A percentile compares a stretch with the other conserved stretches of the same genome.
These are phyloP conservation scores for Drosophila merina DNA, from an alignment of 2,888 invertebrate species.

Conservation along the genomic window DNA sequence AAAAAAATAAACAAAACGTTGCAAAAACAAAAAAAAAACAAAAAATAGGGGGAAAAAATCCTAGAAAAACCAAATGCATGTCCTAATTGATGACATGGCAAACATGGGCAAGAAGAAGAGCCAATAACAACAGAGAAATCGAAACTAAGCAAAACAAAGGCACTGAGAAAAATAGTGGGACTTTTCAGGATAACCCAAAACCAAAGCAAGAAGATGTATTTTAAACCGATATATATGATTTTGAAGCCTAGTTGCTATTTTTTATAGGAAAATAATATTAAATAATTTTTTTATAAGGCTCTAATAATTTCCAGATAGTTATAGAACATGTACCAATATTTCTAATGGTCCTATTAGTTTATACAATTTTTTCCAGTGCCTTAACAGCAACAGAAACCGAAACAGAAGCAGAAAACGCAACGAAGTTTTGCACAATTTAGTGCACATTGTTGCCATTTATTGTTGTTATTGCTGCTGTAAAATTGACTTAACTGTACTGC, in stretches of 20 bases:
- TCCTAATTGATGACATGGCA: slow-evolving; percentile 44
- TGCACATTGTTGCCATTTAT: slow-evolving; percentile 64
- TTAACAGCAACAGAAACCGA: slow-evolving; percentile 11
- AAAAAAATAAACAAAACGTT: slow-evolving; percentile 11
- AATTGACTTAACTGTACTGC: slow-evolving; percentile 73
- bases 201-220: too few relatives aligned
- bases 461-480: slow-evolving; percentile 47
- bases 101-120: slow-evolving; percentile 25
- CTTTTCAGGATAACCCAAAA: too few relatives aligned
- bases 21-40: neutral
- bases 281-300: neutral
- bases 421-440: slow-evolving; percentile 72
- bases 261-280: neutral
- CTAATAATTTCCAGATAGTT: neutral
- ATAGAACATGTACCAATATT: neutral
- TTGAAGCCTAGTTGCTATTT: neutral
- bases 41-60: neutral
- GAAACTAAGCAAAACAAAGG: slow-evolving; percentile 49
- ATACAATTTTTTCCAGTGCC: neutral
- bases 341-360: neutral
- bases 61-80: slow-evolving; percentile 39
- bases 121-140: slow-evolving; percentile 25
- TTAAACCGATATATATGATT: too few relatives aligned
- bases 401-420: slow-evolving; percentile 46
- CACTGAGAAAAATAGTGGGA: neutral